Evolutionary conservation across 2,888 invertebrate species (phyloP), one percentile per base, ranked within the genome.

Genomic region (Cylloceria caligata): DNA sequence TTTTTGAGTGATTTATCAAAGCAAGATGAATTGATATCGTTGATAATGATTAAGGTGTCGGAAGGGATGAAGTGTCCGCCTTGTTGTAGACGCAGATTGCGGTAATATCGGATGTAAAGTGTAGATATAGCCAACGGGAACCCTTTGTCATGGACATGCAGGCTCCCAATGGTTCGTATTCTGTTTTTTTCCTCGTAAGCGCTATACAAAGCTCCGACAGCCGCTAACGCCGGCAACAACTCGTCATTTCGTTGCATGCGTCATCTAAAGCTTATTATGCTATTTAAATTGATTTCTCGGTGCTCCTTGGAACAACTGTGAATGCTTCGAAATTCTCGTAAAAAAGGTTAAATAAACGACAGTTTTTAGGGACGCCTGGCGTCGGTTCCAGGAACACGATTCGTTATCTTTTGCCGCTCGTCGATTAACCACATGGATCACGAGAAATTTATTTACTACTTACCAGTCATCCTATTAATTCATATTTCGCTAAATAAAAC

Each of bases 141-240:
- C 87, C 88, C 91, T 92, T 91, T 91, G 90, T 91, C 91, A 92
- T 92, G 93, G 93, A 93, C 87, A 93, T 93, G 93, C 92, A 93
- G 89, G 92, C 93, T 87, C 90, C 93, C 86, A 93, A 93, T 91
- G 93, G 93, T 93, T 89, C 88, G 90, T 90, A 85, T 78, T 68
- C 79, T 74, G 71, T 83, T 68, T 82, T 75, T 34, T 65, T 65
- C 42, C 9, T 69, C 62, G 62, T 57, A 68, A 76, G 65, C 80
- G 67, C 65, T 69, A 39, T 64, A 7, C 11, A 9, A 57, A 76
- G 16, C 60, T 79, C 62, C 47, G 39, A 42, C 36, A 21, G 24
- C 16, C 45, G 16, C 45, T n/a, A 42, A 49, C 27, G 42, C 45
- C 77, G 64, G 30, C 16, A 42, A 74, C 30, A n/a, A 55, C n/a